These are phyloP conservation scores for Chionoecetes opilio DNA, from an alignment of 1,140 invertebrate genomes.

Conservation along the genomic window DNA sequence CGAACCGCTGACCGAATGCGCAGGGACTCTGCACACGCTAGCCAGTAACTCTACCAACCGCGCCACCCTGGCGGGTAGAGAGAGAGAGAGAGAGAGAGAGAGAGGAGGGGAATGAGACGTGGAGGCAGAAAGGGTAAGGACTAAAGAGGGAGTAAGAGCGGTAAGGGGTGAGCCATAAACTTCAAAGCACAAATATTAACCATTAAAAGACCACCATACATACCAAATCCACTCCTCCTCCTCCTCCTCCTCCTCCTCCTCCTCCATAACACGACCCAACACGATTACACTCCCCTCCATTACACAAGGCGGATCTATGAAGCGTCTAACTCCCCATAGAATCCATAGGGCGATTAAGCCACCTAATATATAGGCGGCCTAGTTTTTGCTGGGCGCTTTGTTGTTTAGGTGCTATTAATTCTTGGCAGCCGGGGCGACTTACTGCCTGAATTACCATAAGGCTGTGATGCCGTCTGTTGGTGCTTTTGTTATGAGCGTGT, in stretches of 20 bases:
- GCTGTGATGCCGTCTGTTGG: too few relatives aligned
- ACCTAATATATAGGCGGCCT: background rate
- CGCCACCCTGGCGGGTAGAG: too few relatives aligned
- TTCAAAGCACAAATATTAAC: constrained; percentile 12
- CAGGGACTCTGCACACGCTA: too few relatives aligned
- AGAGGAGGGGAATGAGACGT: too few relatives aligned
- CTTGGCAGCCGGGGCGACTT: background rate
- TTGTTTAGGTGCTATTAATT: background rate
- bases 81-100: background rate
- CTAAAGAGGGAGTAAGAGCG: background rate
- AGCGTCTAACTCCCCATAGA: background rate
- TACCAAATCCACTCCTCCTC: background rate
- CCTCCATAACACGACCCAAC: background rate
- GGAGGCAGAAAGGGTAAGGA: background rate
- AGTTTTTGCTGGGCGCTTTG: background rate
- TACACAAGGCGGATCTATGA: background rate
- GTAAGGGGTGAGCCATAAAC: background rate
- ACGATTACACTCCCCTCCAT: background rate
- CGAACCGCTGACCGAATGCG: too few relatives aligned
- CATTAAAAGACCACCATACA: background rate
- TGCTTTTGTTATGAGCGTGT: too few relatives aligned
- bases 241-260: too few relatives aligned
- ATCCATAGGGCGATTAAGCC: background rate
- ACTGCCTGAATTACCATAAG: background rate
- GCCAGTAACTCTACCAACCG: too few relatives aligned